phyloP scores from a whole-genome alignment of 2,888 invertebrate species.

The Seira musarum region DNA sequence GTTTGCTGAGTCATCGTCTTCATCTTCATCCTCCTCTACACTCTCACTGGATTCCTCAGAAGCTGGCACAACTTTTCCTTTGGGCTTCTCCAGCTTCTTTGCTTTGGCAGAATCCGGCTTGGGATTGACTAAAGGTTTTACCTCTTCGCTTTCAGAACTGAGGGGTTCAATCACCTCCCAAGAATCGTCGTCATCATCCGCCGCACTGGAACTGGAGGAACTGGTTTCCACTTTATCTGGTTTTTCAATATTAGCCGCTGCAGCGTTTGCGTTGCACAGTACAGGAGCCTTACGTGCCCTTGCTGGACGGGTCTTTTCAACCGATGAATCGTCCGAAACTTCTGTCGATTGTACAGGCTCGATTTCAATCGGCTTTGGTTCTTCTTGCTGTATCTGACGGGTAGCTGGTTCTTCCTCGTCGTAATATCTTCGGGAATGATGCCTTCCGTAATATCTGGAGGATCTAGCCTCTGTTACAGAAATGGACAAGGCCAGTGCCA shows the following conservation, averaged over 20 bases:
- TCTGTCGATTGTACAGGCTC: conserved; percentile 27
- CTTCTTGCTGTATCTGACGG: conserved; percentile 27
- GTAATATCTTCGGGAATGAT: conserved; percentile 23
- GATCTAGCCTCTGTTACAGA: conserved; percentile 20
- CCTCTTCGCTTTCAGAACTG: conserved; percentile 22
- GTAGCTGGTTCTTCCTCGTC: conserved; percentile 26
- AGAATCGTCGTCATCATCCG: background rate
- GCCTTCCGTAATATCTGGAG: conserved; percentile 24
- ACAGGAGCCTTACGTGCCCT: conserved; percentile 36
- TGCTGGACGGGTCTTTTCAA: conserved; percentile 35
- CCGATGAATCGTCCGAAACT: background rate
- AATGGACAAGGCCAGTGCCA: conserved; percentile 26
- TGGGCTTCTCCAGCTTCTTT: conserved; percentile 32
- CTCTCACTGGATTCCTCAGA: conserved; percentile 23
- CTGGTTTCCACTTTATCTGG: conserved; percentile 34
- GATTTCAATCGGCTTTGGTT: conserved; percentile 17
- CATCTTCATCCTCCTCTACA: conserved; percentile 18
- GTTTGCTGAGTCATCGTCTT: background rate
- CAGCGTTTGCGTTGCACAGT: conserved; percentile 29
- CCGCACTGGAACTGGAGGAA: background rate
- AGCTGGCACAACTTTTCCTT: conserved; percentile 17
- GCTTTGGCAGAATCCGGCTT: background rate
- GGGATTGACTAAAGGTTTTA: background rate
- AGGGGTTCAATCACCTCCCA: conserved; percentile 18
- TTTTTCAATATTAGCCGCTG: conserved; percentile 21